phyloP scores from a whole-genome alignment of 2,113 vertebrate genomes.

The Tragelaphus buxtoni region DNA sequence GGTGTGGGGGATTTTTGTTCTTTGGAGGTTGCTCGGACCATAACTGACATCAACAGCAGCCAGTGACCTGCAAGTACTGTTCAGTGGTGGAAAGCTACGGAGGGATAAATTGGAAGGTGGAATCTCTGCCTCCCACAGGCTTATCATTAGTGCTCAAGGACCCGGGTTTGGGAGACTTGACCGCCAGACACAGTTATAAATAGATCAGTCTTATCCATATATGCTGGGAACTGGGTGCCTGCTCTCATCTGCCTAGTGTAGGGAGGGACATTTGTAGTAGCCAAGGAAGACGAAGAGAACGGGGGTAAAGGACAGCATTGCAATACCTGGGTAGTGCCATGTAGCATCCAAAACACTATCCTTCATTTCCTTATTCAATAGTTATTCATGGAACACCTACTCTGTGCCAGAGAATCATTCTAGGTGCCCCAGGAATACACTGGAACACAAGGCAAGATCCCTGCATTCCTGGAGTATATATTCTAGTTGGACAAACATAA shows the following conservation, averaged over 20 bases:
- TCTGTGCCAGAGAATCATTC: not conserved
- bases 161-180: not conserved
- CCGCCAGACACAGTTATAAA: slow-evolving; percentile 2
- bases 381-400: not conserved
- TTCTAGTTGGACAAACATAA: not conserved
- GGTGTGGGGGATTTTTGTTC: not conserved
- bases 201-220: not conserved
- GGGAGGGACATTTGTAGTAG: not conserved
- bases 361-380: not conserved
- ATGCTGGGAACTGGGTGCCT: not conserved
- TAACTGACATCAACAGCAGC: not conserved
- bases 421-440: not conserved
- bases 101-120: not conserved
- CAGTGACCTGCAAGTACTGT: not conserved
- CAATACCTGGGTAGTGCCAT: not conserved
- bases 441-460: not conserved
- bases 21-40: not conserved
- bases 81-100: not conserved
- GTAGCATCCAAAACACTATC: not conserved
- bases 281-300: not conserved
- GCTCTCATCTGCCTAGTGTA: not conserved
- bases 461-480: not conserved
- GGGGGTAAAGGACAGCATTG: not conserved
- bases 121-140: slow-evolving; percentile 20
- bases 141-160: slow-evolving; percentile 47